Conservation (phyloP, 2,888 invertebrate genomes). For the Cerceris rybyensis region DNA sequence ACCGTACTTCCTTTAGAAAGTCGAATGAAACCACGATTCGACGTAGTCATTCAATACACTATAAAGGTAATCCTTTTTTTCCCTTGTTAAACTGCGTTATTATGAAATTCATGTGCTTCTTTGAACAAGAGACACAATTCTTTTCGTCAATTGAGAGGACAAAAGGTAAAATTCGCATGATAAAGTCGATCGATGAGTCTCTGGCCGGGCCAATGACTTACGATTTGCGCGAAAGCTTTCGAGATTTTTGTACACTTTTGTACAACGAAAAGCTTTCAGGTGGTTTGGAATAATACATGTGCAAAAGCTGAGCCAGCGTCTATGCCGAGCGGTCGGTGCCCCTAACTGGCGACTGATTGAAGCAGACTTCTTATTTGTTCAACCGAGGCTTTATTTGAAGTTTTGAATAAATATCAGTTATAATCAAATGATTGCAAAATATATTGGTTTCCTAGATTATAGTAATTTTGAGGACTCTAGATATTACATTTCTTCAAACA, state of each 20-base stretch:
- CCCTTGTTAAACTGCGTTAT: not conserved
- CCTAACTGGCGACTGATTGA: constrained; percentile 49
- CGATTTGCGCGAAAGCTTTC: constrained; percentile 67
- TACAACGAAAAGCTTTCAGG: constrained; percentile 79
- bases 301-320: constrained; percentile 54
- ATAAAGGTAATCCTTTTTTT: too few relatives aligned
- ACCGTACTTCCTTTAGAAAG: not conserved
- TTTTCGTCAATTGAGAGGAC: constrained; percentile 10
- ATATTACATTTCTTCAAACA: too few relatives aligned
- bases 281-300: constrained; percentile 77
- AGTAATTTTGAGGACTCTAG: too few relatives aligned
- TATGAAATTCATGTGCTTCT: not conserved
- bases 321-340: constrained; percentile 34
- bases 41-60: too few relatives aligned
- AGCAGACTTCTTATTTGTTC: constrained; percentile 46
- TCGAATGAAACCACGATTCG: too few relatives aligned
- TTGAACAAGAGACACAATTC: not conserved
- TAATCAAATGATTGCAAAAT: not conserved
- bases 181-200: constrained; percentile 56
- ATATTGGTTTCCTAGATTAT: too few relatives aligned
- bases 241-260: constrained; percentile 71
- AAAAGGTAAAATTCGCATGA: constrained; percentile 29
- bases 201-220: constrained; percentile 67
- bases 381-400: constrained; percentile 8
- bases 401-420: not conserved